Base-by-base conservation (phyloP, 2,888 invertebrate species). In the Sturmia bella region DNA sequence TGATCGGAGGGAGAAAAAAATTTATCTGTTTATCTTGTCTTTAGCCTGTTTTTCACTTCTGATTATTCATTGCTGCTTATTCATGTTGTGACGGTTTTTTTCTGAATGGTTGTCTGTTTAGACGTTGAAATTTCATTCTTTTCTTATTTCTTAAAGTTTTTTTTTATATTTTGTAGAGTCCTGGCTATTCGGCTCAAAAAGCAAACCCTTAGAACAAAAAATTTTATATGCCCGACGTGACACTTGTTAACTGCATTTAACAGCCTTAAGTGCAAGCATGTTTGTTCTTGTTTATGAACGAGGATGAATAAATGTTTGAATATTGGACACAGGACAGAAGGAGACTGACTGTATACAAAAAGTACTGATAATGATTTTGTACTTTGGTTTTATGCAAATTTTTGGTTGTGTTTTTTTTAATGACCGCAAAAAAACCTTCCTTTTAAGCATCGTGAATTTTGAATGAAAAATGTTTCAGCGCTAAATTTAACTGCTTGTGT, bases 181-280 rank as follows among this genome's bases (percentile, higher is more conserved):
- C 74, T 82, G 83, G 84, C 86, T 85, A 82, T 81, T 83, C 85
- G 54, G 27, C 50, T 48, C 11, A 68, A 63, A 37, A 45, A 69
- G 15, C 50, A 69, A 19, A 72, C 21, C 54, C 45, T 54, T 39
- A 66, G 13, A 17, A 43, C 6, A 61, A 17, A 70, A 43, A 24
- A 73, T 88, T 87, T 87, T 89, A 87, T 88, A 87, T 85, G 85
- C 84, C 82, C 85, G 87, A 88, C 88, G 89, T 88, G 89, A 89
- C 89, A 89, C 88, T 89, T 89, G 88, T 87, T 87, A 87, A 86
- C 88, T 83, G 63, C 83, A 80, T 83, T 83, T 83, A 82, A 82
- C 78, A 52, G 82, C 70, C 78, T 78, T 74, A 78, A 82, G 78
- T 78, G 78, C 70, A 82, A 64, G 80, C 80, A 80, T 80, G 80